Percentiles rank a stretch among this genome's conserved stretches.
These are phyloP conservation scores for Pipistrellus kuhlii DNA, from an alignment of 2,797 vertebrate genomes.

Conservation along the genomic window DNA sequence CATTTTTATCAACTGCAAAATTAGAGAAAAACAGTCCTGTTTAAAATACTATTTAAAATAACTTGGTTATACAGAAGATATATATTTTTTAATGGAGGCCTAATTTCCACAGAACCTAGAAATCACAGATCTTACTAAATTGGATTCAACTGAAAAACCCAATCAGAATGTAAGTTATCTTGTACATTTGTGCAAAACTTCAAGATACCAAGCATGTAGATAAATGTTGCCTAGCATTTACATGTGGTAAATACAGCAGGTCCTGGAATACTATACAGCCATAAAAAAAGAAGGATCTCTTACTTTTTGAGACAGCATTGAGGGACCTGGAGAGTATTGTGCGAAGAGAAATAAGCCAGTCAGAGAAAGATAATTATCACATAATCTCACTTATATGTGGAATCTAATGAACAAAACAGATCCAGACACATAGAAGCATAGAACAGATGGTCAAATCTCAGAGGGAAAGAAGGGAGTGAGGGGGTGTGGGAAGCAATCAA, in stretches of 20 bases:
- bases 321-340: too few relatives aligned
- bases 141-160: background rate
- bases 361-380: too few relatives aligned
- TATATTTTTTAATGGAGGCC: background rate
- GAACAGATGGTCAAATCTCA: too few relatives aligned
- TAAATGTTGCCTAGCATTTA: background rate
- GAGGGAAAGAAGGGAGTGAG: too few relatives aligned
- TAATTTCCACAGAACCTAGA: background rate
- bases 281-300: too few relatives aligned
- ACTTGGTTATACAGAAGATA: slow-evolving; percentile 8
- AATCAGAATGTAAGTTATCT: background rate
- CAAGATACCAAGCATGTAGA: background rate
- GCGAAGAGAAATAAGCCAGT: too few relatives aligned
- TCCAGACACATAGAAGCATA: too few relatives aligned
- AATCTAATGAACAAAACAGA: too few relatives aligned
- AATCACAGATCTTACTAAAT: slow-evolving; percentile 3
- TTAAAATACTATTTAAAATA: slow-evolving; percentile 35
- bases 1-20: slow-evolving; percentile 97
- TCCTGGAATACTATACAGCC: background rate
- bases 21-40: slow-evolving; percentile 61
- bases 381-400: too few relatives aligned
- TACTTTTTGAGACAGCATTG: too few relatives aligned
- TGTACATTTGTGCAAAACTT: background rate
- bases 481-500: too few relatives aligned
- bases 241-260: background rate